phyloP scores from a whole-genome alignment of 1,140 invertebrate species.

The Eriocheir sinensis region DNA sequence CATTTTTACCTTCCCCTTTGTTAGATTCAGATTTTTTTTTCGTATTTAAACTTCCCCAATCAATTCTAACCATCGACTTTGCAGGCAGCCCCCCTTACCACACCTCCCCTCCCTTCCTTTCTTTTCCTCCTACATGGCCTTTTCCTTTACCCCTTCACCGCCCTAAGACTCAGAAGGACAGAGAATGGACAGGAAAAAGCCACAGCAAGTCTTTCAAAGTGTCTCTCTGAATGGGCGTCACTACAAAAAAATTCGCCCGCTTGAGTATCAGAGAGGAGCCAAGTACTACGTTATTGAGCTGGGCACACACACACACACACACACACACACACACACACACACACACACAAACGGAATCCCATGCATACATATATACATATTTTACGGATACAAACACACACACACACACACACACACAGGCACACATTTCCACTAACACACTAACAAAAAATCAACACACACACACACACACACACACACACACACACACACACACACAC shows the following conservation, averaged over 20 bases:
- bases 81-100: too few species aligned
- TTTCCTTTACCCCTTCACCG: neutral
- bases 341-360: slow-evolving; percentile 9
- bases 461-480: slow-evolving; percentile 51
- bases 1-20: too few species aligned
- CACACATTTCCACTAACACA: neutral
- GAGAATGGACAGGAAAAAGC: neutral
- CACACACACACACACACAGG: neutral
- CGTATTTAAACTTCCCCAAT: too few species aligned
- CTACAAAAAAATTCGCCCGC: too few species aligned
- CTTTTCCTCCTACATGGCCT: neutral
- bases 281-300: too few species aligned
- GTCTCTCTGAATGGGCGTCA: too few species aligned
- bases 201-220: neutral
- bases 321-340: slow-evolving; percentile 45
- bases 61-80: too few species aligned
- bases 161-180: neutral
- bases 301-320: neutral
- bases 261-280: too few species aligned
- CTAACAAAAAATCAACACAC: neutral
- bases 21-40: too few species aligned
- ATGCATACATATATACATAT: neutral
- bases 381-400: neutral
- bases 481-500: neutral
- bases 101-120: neutral